Evolutionary conservation across 2,797 vertebrate species (phyloP), one percentile per base, ranked within the genome.

Genomic region (Hafferia zeledoni): DNA sequence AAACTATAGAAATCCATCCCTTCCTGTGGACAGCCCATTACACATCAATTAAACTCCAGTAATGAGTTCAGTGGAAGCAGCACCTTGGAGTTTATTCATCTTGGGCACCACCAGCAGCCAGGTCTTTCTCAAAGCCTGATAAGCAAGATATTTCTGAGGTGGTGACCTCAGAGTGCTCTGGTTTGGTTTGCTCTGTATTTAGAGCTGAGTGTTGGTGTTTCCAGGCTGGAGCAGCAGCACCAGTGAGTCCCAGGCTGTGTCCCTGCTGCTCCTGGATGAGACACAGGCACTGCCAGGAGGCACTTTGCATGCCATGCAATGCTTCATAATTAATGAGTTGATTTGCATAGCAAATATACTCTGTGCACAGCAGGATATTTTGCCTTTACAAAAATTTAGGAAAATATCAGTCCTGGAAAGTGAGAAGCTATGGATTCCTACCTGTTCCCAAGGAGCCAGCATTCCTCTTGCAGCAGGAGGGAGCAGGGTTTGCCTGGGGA

Each of bases 121-220:
- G 56, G 13, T 46, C 30, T 11, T 24, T 23, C 53, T 83, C 41
- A 13, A 13, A 52, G 69, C 27, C 4, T n/a, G 25, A 8, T 10
- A 47, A 79, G 4, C 11, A 17, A 49, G 53, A 64, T 6, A 6
- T 81, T 60, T 33, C 53, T n/a, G 24, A 30, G 13, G 61, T 7
- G 56, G 52, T 44, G 71, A 64, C 37, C 53, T n/a, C 72, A 1
- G 0, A n/a, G 39, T 16, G 53, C 60, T 50, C 72, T 15, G 64
- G 6, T 52, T 87, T 49, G 75, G 33, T 13, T 37, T 18, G 23
- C 11, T 18, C 67, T 37, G 35, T 35, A 10, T 57, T 61, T 33
- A 12, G 49, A 55, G 39, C 24, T 0, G 6, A 14, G 6, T 2
- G 1, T 2, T 5, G 9, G 72, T 13, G 7, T 11, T 28, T 27